phyloP scores from a whole-genome alignment of 2,113 vertebrate genomes.

The Mormyrus iriodes region DNA sequence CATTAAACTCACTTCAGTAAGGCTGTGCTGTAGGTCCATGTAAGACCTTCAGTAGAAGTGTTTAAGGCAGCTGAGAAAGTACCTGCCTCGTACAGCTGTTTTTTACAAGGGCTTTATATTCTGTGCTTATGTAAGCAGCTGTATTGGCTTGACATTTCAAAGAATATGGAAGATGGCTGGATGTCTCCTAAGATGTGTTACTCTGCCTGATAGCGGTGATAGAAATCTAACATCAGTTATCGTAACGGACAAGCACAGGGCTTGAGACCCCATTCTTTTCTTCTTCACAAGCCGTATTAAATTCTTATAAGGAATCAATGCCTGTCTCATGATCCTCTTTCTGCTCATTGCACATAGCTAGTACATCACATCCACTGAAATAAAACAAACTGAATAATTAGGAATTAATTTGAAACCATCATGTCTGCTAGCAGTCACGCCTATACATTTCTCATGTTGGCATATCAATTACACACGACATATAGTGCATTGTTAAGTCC shows the following conservation, averaged over 20 bases:
- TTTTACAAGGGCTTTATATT: background rate
- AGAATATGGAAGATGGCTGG: background rate
- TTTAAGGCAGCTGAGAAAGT: background rate
- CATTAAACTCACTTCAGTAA: background rate
- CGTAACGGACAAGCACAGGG: background rate
- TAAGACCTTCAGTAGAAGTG: background rate
- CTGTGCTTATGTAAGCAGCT: background rate
- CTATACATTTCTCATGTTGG: conserved; percentile 21
- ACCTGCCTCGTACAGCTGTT: background rate
- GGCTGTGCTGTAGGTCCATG: background rate
- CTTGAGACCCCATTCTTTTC: background rate
- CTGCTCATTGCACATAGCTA: background rate
- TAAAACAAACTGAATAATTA: background rate
- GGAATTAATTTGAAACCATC: background rate
- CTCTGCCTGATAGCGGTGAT: background rate
- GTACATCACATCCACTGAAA: background rate
- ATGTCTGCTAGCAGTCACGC: background rate
- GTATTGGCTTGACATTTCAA: background rate
- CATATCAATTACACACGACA: conserved; percentile 49
- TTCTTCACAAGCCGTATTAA: background rate
- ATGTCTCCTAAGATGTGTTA: conserved; percentile 4
- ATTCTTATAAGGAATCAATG: background rate
- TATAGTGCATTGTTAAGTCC: conserved; percentile 41
- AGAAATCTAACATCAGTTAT: background rate
- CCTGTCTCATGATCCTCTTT: background rate